These are phyloP conservation scores for Megalonaias nervosa DNA, from an alignment of 1,140 invertebrate species.

Conservation along the genomic window DNA sequence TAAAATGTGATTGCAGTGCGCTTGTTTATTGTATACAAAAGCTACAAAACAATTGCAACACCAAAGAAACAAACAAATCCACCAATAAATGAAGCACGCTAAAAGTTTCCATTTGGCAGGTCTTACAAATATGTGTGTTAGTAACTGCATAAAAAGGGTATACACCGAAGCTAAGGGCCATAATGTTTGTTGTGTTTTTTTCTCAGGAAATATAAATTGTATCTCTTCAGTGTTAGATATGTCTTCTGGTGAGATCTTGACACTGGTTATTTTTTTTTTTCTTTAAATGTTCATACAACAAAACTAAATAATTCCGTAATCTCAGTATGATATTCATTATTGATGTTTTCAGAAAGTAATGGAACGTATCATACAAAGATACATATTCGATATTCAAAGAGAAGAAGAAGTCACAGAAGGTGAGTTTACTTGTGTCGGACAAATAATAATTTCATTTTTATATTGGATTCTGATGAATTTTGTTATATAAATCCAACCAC, in stretches of 20 bases:
- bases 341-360: constrained; percentile 58
- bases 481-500: not conserved
- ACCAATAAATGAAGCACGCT: too few species aligned
- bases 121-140: too few species aligned
- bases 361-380: constrained; percentile 63
- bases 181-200: too few species aligned
- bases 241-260: not conserved
- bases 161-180: too few species aligned
- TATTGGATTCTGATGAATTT: too few species aligned
- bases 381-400: constrained; percentile 67
- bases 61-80: too few species aligned
- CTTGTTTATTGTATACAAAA: too few species aligned
- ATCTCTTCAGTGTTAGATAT: not conserved
- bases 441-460: too few species aligned
- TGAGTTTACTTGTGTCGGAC: constrained; percentile 8
- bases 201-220: not conserved
- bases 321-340: not conserved
- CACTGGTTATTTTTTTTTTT: not conserved
- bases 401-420: constrained; percentile 67
- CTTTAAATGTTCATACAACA: not conserved
- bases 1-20: too few species aligned
- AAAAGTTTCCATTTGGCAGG: too few species aligned
- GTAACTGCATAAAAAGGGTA: too few species aligned
- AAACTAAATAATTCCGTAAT: not conserved
- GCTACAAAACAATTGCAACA: too few species aligned